phyloP scores from a whole-genome alignment of 2,888 invertebrate genomes.

The Brachypterus glaber region DNA sequence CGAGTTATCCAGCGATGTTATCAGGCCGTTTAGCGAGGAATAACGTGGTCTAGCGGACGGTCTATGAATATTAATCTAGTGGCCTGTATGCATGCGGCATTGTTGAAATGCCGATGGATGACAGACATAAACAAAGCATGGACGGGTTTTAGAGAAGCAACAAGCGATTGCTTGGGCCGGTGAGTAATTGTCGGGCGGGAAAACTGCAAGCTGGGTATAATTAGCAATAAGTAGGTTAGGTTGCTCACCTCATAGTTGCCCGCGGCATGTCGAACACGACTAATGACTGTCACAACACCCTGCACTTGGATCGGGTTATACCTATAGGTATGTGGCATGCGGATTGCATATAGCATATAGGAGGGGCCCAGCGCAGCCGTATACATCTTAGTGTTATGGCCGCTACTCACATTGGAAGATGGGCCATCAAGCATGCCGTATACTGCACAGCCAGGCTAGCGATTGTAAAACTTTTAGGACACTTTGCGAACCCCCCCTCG shows the following conservation, averaged over 20 bases:
- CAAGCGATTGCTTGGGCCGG: conserved; percentile 23
- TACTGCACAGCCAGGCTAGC: conserved; percentile 42
- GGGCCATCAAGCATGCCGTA: conserved; percentile 54
- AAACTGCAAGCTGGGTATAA: conserved; percentile 30
- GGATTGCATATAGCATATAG: conserved; percentile 43
- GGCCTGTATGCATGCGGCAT: conserved; percentile 18
- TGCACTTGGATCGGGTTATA: conserved; percentile 38
- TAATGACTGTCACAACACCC: conserved; percentile 42
- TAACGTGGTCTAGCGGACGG: too few relatives aligned
- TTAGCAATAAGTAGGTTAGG: conserved; percentile 37
- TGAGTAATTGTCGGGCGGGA: conserved; percentile 11
- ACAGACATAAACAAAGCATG: conserved; percentile 15
- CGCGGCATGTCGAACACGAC: conserved; percentile 42
- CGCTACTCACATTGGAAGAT: conserved; percentile 58
- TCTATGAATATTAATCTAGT: too few relatives aligned
- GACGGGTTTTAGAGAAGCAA: conserved; percentile 28
- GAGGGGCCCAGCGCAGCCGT: conserved; percentile 51
- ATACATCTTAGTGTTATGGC: conserved; percentile 53
- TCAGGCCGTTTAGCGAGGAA: neutral
- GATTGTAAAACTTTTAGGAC: conserved; percentile 57
- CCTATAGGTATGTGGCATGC: conserved; percentile 42
- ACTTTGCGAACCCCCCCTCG: conserved; percentile 44
- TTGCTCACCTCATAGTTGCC: conserved; percentile 38
- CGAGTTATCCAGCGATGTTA: neutral
- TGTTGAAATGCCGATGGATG: neutral